Evolutionary conservation across 2,888 invertebrate genomes (phyloP).

Genomic region (Hyppa rectilinea): DNA sequence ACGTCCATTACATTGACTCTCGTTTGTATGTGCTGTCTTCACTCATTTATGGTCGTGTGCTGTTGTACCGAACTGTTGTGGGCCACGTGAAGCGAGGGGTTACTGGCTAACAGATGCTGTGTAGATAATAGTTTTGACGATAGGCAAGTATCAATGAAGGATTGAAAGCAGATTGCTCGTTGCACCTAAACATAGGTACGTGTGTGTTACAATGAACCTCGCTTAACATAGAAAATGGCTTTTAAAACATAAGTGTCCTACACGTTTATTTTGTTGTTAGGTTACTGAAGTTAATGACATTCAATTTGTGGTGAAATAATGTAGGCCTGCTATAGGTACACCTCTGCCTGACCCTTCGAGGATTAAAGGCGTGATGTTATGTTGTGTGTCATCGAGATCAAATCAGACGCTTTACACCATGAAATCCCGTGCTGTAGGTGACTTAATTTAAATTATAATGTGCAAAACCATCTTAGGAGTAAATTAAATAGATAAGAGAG

Average conservation of each 20-base stretch:
- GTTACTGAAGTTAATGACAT: conserved; percentile 9
- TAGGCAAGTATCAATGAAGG: background rate
- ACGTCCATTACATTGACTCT: conserved; percentile 36
- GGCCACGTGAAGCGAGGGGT: conserved; percentile 7
- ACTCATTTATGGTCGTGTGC: conserved; percentile 78
- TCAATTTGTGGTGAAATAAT: background rate
- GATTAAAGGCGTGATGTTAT: background rate
- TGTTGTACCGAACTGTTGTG: conserved; percentile 10
- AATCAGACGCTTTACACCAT: conserved; percentile 21
- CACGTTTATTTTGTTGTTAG: background rate
- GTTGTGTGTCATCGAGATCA: background rate
- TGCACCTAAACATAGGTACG: background rate
- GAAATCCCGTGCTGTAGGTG: background rate
- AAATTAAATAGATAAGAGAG: conserved; percentile 5
- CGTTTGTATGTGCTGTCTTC: conserved; percentile 83
- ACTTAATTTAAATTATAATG: conserved; percentile 19
- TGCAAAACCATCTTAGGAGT: conserved; percentile 11
- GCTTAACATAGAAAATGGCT: background rate
- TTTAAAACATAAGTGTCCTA: background rate
- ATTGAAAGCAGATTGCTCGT: background rate
- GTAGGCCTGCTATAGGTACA: background rate
- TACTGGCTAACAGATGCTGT: background rate
- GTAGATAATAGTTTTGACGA: background rate
- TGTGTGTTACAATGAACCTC: conserved; percentile 10
- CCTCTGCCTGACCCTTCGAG: background rate